Conservation (phyloP, 2,113 vertebrate genomes). For the Eretmochelys imbricata region DNA sequence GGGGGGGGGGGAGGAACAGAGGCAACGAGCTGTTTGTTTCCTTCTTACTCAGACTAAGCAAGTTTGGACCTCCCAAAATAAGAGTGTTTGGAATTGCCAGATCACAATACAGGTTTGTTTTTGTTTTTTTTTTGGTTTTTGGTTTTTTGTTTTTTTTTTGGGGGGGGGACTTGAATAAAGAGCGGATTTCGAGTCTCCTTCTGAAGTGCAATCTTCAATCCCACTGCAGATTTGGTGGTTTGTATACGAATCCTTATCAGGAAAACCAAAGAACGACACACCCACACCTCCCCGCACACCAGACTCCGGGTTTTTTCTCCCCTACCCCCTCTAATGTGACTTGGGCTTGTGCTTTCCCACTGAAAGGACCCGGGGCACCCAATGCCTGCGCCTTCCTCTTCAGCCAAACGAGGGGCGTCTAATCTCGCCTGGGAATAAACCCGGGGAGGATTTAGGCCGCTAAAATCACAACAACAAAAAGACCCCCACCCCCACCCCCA, state of each 20-base stretch:
- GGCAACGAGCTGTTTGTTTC: neutral
- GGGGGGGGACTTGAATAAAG: neutral
- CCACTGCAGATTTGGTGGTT: accelerated
- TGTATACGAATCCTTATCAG: accelerated
- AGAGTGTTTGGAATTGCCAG: no score
- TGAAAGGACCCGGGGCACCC: neutral
- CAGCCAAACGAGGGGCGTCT: neutral
- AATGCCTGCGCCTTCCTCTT: neutral
- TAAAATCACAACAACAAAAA: neutral
- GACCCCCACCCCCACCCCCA: constrained; percentile 42
- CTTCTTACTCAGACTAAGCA: accelerated
- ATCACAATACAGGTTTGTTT: no score
- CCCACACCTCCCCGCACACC: no score
- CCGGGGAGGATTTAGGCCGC: neutral
- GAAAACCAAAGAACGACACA: neutral
- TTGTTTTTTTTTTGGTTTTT: accelerated
- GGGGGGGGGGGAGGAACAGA: neutral
- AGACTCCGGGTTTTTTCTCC: neutral
- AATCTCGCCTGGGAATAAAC: neutral
- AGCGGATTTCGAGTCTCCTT: neutral
- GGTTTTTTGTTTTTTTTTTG: no score
- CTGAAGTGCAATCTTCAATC: neutral
- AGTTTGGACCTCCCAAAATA: neutral
- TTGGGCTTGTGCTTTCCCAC: neutral
- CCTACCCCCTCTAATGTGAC: neutral